Evolutionary conservation across 2,888 invertebrate species (phyloP).

Genomic region (Penaeus monodon): DNA sequence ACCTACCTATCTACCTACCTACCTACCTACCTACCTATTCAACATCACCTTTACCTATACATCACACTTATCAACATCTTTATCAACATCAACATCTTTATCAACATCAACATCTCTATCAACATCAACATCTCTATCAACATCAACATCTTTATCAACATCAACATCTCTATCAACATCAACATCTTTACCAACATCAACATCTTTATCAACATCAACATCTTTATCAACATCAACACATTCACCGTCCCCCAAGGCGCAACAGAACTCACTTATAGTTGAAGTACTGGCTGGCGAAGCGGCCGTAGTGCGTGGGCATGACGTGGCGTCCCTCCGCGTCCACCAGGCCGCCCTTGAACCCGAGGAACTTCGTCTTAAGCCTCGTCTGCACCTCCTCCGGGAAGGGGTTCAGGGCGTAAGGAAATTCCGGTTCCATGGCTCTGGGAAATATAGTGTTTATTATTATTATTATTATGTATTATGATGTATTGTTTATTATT

Average conservation of each 20-base stretch:
- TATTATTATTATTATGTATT: no score
- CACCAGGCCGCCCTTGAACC: not conserved
- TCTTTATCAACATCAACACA: not conserved
- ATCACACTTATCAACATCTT: not conserved
- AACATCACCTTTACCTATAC: no score
- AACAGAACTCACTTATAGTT: slow-evolving; percentile 4
- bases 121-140: not conserved
- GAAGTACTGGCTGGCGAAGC: not conserved
- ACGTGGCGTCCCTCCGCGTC: not conserved
- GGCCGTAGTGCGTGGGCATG: not conserved
- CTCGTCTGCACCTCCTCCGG: not conserved
- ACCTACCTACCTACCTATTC: no score
- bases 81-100: no score
- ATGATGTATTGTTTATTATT: no score
- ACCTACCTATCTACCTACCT: no score
- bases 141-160: no score
- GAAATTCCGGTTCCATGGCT: no score
- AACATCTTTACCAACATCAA: not conserved
- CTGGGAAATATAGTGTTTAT: no score
- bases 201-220: not conserved
- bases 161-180: not conserved
- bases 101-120: not conserved
- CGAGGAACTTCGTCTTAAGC: slow-evolving; percentile 8
- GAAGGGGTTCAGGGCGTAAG: not conserved
- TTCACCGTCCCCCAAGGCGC: no score